Percentiles rank a stretch among this genome's conserved stretches.
phyloP scores from a whole-genome alignment of 2,888 invertebrate genomes.

The Leucophora obtusa region DNA sequence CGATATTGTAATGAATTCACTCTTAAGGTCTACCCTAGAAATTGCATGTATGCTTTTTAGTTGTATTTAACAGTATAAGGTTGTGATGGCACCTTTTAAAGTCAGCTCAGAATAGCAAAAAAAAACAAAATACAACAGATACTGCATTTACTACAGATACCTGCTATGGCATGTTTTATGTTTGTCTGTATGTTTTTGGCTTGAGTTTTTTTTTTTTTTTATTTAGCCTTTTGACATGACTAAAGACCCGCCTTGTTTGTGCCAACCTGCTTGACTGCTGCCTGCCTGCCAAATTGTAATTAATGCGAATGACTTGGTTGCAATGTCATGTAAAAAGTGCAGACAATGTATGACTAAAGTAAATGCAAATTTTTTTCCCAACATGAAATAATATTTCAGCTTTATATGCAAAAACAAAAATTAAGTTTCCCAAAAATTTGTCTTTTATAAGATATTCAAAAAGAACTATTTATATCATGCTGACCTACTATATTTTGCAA shows the following conservation, averaged over 20 bases:
- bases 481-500: slow-evolving; percentile 30
- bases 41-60: slow-evolving; percentile 29
- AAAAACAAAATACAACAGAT: slow-evolving; percentile 24
- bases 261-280: slow-evolving; percentile 49
- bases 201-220: background rate
- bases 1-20: slow-evolving; percentile 27
- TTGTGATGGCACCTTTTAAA: slow-evolving; percentile 38
- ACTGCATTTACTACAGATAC: slow-evolving; percentile 10
- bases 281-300: slow-evolving; percentile 70
- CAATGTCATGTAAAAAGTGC: slow-evolving; percentile 63
- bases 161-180: slow-evolving; percentile 6
- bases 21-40: slow-evolving; percentile 17
- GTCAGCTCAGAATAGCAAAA: slow-evolving; percentile 27
- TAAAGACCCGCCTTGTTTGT: slow-evolving; percentile 62
- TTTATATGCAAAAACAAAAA: background rate
- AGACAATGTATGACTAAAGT: slow-evolving; percentile 59
- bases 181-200: slow-evolving; percentile 39
- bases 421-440: background rate
- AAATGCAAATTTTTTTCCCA: slow-evolving; percentile 52
- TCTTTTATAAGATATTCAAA: background rate
- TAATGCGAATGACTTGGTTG: slow-evolving; percentile 69
- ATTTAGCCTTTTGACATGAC: slow-evolving; percentile 60
- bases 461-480: background rate
- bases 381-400: background rate
- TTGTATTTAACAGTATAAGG: slow-evolving; percentile 11